phyloP scores from a whole-genome alignment of 2,888 invertebrate species.

The Platynereis dumerilii region DNA sequence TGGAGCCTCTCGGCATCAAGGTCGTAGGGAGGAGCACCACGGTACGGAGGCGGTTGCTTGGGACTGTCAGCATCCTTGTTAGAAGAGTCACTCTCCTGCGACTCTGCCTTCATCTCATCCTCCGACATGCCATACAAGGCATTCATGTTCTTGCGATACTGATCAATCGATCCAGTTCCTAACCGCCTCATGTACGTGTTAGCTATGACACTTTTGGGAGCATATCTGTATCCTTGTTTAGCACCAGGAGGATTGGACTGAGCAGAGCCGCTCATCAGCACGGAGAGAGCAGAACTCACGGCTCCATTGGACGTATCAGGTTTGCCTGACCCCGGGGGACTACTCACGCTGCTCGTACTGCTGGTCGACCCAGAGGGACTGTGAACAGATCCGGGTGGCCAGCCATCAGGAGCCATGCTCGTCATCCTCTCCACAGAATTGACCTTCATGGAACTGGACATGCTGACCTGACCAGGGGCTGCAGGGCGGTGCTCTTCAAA shows the following conservation, averaged over 20 bases:
- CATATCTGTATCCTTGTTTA: slow-evolving; percentile 45
- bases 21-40: slow-evolving; percentile 15
- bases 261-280: slow-evolving; percentile 21
- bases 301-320: slow-evolving; percentile 20
- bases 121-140: slow-evolving; percentile 40
- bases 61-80: background rate
- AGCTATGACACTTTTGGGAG: slow-evolving; percentile 60
- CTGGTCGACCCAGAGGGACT: background rate
- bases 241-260: slow-evolving; percentile 9
- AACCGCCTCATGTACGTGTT: slow-evolving; percentile 59
- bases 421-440: background rate
- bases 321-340: slow-evolving; percentile 6
- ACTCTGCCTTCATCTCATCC: background rate
- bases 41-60: background rate
- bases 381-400: background rate
- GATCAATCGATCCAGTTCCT: slow-evolving; percentile 49
- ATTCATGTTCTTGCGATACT: slow-evolving; percentile 54
- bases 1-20: slow-evolving; percentile 27
- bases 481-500: slow-evolving; percentile 1
- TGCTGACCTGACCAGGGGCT: slow-evolving; percentile 13
- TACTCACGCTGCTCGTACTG: background rate
- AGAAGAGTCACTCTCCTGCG: background rate
- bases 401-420: background rate
- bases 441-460: slow-evolving; percentile 22
- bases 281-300: slow-evolving; percentile 31